Evolutionary conservation across 2,888 invertebrate genomes (phyloP).

Genomic region (Sphaeridia pumilis): DNA sequence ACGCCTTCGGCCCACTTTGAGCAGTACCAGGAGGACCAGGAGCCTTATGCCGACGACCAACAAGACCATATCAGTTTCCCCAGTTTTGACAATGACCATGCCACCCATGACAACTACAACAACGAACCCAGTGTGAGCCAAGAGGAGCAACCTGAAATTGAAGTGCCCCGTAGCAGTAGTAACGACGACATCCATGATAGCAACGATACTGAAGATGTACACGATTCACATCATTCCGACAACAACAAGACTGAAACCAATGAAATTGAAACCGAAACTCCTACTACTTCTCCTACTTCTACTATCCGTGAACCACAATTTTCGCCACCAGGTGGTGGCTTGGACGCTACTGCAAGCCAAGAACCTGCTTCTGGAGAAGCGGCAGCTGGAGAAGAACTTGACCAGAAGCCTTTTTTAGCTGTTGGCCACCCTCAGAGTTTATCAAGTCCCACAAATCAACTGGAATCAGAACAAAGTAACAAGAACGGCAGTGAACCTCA

Average conservation of each 20-base stretch:
- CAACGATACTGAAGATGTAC: conserved; percentile 4
- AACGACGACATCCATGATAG: conserved; percentile 3
- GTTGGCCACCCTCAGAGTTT: conserved; percentile 33
- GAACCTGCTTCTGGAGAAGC: no score
- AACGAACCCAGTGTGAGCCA: neutral
- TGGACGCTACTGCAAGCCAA: no score
- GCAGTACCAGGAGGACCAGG: neutral
- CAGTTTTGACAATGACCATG: no score
- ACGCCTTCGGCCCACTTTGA: no score
- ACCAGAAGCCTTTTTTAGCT: conserved; percentile 32
- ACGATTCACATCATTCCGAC: conserved; percentile 1
- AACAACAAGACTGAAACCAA: neutral
- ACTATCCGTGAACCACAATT: no score
- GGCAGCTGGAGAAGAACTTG: no score
- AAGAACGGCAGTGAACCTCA: conserved; percentile 1
- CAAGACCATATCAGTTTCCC: no score
- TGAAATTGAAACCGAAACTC: no score
- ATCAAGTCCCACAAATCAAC: neutral
- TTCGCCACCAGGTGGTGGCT: no score
- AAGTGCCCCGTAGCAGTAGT: conserved; percentile 8
- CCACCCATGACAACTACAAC: neutral
- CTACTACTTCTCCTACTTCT: conserved; percentile 1
- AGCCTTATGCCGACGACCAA: neutral
- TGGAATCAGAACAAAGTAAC: no score
- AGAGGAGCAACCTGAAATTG: neutral